Evolutionary conservation across 2,888 invertebrate species (phyloP), one percentile per base, ranked within the genome.

Genomic region (Caenorhabditis sp.): DNA sequence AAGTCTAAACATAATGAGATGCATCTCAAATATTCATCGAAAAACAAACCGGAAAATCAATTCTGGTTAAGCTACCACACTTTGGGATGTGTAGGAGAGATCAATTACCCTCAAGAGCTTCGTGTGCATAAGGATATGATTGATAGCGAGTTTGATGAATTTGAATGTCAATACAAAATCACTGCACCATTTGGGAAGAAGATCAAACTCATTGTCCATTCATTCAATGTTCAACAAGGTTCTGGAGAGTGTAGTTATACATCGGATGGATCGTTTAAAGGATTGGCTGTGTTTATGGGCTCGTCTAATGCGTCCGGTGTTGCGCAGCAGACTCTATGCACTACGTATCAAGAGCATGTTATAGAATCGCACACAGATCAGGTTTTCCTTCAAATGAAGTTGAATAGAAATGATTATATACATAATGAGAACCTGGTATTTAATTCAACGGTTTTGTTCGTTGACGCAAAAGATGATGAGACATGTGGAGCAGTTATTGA

Each of bases 31-130:
- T 82, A 83, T 69, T 59, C 49, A 25, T 74, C 77, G 7, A 54
- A 59, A 8, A 54, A 60, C 25, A 63, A 67, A 50, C 78, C 77
- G 8, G 69, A 78, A 0, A 87, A 87, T 63, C 79, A 81, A 63
- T 87, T 87, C 78, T 87, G 84, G 84, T 64, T 87, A 25, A 78
- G 78, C 31, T 87, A 85, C 84, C 68, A 64, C 23, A 85, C 83
- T 8, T 57, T 82, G 5, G 86, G 84, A 49, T 86, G 86, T 63
- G 81, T 85, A 1, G 82, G 83, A 25, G 68, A 70, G 1, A 66
- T 86, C n/a, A 58, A n/a, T n/a, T 50, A 58, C 4, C 75, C 77
- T 7, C 59, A 75, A 10, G 27, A 57, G 10, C 36, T 86, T 31
- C 31, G 64, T 14, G 77, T 80, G 3, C 66, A 58, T 8, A 76